Evolutionary conservation across 2,113 vertebrate genomes (phyloP).

Genomic region (Ceyx melanurus): DNA sequence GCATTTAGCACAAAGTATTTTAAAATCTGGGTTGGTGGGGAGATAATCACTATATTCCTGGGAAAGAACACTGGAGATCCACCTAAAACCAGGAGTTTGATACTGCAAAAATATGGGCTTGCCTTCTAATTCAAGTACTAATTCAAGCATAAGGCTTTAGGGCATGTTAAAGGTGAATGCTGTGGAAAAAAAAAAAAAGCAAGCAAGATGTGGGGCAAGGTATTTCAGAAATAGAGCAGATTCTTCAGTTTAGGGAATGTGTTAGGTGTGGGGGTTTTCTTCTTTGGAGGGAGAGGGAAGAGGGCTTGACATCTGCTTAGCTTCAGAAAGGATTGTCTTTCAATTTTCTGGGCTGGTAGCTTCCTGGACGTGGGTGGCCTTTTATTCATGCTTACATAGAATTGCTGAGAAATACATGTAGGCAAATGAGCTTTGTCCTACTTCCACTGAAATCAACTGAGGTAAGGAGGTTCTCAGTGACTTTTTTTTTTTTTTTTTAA

Average conservation of each 20-base stretch:
- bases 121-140: background rate
- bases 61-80: background rate
- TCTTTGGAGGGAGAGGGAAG: background rate
- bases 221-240: background rate
- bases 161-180: background rate
- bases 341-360: background rate
- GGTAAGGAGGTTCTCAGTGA: background rate
- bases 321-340: background rate
- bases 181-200: background rate
- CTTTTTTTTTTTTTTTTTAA: accelerated
- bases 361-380: background rate
- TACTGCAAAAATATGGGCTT: background rate
- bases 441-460: background rate
- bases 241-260: background rate
- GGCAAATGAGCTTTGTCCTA: background rate
- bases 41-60: background rate
- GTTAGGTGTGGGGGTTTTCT: background rate
- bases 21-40: background rate
- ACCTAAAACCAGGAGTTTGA: background rate
- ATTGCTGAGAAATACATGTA: background rate
- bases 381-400: background rate
- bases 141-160: background rate
- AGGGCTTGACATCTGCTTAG: background rate
- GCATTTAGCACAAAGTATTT: background rate
- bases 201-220: background rate